Evolutionary conservation across 2,888 invertebrate genomes (phyloP), one percentile per base, ranked within the genome.

Genomic region (Tinea trinotella): DNA sequence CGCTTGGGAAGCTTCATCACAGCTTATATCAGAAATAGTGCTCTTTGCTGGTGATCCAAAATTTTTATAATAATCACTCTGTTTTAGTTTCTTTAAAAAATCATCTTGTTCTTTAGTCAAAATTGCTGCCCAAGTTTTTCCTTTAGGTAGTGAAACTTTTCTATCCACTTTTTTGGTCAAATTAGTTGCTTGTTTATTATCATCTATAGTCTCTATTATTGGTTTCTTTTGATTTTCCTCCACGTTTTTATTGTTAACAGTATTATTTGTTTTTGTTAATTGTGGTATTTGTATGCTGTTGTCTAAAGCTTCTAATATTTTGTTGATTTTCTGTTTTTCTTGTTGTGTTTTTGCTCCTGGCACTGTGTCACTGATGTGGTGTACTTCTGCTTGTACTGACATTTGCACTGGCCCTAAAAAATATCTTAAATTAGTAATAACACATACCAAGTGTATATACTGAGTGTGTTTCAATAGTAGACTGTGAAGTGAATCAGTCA

Each of bases 41-140:
- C 81, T 85, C 63, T 83, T 84, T 2, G 79, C 61, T 40, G 84
- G 84, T 2, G 85, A 83, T 35, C 61, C 58, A 68, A 74, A 84
- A 58, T 83, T 83, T 64, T 80, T 82, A 57, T 86, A 83, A 63
- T 81, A 82, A 9, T 76, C 74, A 68, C 82, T 85, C 65, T 85
- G 78, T 66, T 76, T 79, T 1, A 85, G 65, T 59, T 84, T 71
- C 35, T 68, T 68, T n/a, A 81, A 63, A 56, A 81, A 82, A 55
- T 81, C 79, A 71, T 77, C 78, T 66, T 87, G 81, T 61, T 87
- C 76, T 63, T 82, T 78, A 10, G 74, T 74, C 1, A 87, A 63
- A 10, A 86, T 70, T 22, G 81, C 68, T 4, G 83, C 84, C 86
- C 86, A 85, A 34, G 84, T 81, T 61, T 79, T 77, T 1, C 71